phyloP scores from a whole-genome alignment of 2,888 invertebrate species.

The Torymus aiolomorphi region DNA sequence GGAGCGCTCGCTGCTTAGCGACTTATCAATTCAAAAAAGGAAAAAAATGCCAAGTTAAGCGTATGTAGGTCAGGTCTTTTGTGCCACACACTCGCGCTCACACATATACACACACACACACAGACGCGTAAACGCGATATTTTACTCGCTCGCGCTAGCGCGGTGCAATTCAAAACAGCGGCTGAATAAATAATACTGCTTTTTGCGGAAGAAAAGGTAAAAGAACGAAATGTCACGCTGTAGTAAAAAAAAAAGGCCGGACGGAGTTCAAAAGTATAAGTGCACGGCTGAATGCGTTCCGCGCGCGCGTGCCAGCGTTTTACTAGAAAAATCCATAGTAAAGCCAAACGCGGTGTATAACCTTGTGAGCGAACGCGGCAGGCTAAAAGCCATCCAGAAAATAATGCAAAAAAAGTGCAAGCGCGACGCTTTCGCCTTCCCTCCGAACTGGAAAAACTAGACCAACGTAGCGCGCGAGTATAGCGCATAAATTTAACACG shows the following conservation, averaged over 20 bases:
- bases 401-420: constrained; percentile 5
- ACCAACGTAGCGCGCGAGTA: too few species aligned
- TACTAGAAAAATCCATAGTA: constrained; percentile 20
- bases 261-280: constrained; percentile 25
- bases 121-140: too few species aligned
- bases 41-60: too few species aligned
- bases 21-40: too few species aligned
- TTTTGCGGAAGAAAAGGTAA: background rate
- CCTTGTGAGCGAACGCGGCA: background rate
- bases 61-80: too few species aligned
- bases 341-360: constrained; percentile 7
- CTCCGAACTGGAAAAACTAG: too few species aligned
- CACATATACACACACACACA: too few species aligned
- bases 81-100: too few species aligned
- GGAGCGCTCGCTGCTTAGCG: too few species aligned
- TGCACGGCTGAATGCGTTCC: constrained; percentile 1
- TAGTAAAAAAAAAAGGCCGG: background rate
- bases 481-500: too few species aligned
- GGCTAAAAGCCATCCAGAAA: constrained; percentile 11
- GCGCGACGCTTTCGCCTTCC: too few species aligned
- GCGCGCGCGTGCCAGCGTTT: background rate
- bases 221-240: background rate
- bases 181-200: constrained; percentile 10
- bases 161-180: constrained; percentile 1
- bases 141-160: too few species aligned